phyloP scores from a whole-genome alignment of 2,113 vertebrate species.

The Promerops cafer region DNA sequence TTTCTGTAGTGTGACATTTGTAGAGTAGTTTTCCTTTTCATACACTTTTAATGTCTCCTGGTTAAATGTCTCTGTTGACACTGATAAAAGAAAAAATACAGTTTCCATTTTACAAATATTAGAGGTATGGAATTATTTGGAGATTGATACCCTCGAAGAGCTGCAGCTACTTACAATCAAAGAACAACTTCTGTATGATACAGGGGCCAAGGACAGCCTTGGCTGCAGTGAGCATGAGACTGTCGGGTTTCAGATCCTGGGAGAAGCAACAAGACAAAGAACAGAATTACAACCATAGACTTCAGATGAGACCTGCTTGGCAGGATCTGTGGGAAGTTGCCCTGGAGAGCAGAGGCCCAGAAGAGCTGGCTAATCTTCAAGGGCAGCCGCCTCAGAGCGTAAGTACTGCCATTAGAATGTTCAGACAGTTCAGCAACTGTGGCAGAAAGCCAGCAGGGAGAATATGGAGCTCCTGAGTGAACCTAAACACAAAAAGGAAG shows the following conservation, averaged over 20 bases:
- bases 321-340: slow-evolving; percentile 36
- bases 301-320: slow-evolving; percentile 32
- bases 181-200: neutral
- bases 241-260: neutral
- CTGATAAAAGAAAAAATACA: neutral
- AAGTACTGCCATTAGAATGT: neutral
- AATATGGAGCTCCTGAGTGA: neutral
- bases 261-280: slow-evolving; percentile 8
- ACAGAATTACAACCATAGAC: neutral
- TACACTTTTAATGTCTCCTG: neutral
- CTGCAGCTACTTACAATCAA: neutral
- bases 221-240: neutral
- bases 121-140: neutral
- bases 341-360: neutral
- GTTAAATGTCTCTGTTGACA: neutral
- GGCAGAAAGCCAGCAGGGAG: neutral
- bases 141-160: neutral
- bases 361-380: slow-evolving; percentile 30
- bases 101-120: neutral
- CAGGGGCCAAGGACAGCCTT: neutral
- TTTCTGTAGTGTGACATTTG: neutral
- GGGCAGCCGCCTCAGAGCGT: neutral
- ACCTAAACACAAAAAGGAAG: neutral
- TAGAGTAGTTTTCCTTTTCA: neutral
- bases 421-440: neutral